Base-by-base conservation (phyloP, 2,113 vertebrate genomes). In the Vulpes ferrilata region DNA sequence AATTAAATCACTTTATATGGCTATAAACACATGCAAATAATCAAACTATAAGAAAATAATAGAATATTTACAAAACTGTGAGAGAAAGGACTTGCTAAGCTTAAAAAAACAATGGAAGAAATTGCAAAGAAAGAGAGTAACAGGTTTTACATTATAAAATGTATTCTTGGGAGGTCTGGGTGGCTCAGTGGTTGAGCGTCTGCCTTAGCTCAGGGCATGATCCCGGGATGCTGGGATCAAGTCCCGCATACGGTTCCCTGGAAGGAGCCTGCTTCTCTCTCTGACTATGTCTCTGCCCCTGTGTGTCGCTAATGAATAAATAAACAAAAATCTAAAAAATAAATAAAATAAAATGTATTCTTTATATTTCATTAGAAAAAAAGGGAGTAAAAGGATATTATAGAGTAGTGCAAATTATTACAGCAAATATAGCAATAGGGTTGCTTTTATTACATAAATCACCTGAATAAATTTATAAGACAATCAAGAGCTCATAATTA, bases 11-110 rank as follows among this genome's bases (percentile, higher is more conserved):
- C 19, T 32, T n/a, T 95, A 35, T 25, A 43, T 17, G 76, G 19
- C 7, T 83, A 53, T 32, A 86, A 81, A 81, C 15, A 32, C 53
- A 73, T 38, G 2, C 43, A 76, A 12, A 82, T 87, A 78, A 89
- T 73, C 19, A 69, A 81, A 60, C 20, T 43, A 67, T 81, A 43
- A 60, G 17, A 73, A 94, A 92, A 84, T 64, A 81, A 57, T 15
- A 71, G 6, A 86, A 22, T 89, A 53, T 88, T 92, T 88, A 80
- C 73, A 86, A 93, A 93, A 85, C 4, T 65, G 9, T 53, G 84
- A 94, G n/a, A 17, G 1, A 83, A 17, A 89, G 17, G 27, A 71
- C 11, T 51, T 93, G 32, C 53, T 71, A 92, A 82, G 7, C 20
- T 91, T 59, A 67, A 55, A 80, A 43, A 43, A 93, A 88, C 4